Conservation (phyloP, 2,797 vertebrate genomes). For the Parotocinclus haroldoi region DNA sequence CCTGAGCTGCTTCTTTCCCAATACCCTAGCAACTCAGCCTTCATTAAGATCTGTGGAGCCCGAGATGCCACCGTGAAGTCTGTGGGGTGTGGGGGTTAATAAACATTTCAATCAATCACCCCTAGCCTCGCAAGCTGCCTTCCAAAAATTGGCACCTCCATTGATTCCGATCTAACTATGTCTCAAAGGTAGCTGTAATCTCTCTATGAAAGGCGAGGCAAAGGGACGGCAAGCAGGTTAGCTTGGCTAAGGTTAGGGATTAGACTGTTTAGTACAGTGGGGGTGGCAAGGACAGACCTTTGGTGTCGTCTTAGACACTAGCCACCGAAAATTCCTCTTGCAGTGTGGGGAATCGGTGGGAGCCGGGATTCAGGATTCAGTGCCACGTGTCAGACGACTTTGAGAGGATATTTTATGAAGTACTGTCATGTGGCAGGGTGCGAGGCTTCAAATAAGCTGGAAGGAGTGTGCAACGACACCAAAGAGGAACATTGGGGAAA, state of each 20-base stretch:
- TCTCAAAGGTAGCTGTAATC: conserved; percentile 76
- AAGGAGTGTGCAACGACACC: conserved; percentile 30
- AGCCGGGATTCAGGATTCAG: conserved; percentile 36
- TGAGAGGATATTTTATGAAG: conserved; percentile 45
- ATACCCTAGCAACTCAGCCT: conserved; percentile 24
- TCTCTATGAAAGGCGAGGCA: conserved; percentile 60
- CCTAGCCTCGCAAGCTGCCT: conserved; percentile 58
- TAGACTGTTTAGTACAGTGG: neutral
- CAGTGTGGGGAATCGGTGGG: conserved; percentile 38
- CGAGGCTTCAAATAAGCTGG: conserved; percentile 16
- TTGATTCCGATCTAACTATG: conserved; percentile 67
- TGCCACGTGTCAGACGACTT: conserved; percentile 22
- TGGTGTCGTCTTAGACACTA: conserved; percentile 58
- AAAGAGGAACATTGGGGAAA: conserved; percentile 46
- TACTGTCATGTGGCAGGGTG: conserved; percentile 10
- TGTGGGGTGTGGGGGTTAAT: conserved; percentile 60
- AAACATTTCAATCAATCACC: conserved; percentile 74
- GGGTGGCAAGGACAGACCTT: conserved; percentile 34
- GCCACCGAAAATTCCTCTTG: conserved; percentile 54
- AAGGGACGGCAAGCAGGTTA: neutral
- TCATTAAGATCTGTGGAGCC: conserved; percentile 10
- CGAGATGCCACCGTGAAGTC: conserved; percentile 33
- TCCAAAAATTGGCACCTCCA: conserved; percentile 40
- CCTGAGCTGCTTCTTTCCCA: conserved; percentile 40
- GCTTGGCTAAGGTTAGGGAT: neutral